phyloP scores from a whole-genome alignment of 2,888 invertebrate species.

The Criorhina ranunculi region DNA sequence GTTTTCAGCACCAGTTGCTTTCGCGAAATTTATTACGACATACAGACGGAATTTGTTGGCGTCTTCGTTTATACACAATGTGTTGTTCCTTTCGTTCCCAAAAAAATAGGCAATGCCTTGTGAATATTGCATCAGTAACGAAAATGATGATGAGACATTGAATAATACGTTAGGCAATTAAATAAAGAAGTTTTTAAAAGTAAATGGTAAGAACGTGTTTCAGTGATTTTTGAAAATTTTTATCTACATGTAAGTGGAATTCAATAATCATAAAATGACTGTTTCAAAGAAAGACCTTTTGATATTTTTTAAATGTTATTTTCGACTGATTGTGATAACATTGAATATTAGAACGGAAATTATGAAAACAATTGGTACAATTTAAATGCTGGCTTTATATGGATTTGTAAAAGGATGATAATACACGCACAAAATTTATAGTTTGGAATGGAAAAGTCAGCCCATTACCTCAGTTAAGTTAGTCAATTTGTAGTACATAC shows the following conservation, averaged over 20 bases:
- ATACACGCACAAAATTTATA: too few species aligned
- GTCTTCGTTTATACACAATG: neutral
- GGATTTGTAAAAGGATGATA: too few species aligned
- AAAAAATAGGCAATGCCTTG: slow-evolving; percentile 4
- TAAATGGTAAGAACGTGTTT: neutral
- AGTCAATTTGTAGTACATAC: too few species aligned
- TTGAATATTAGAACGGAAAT: too few species aligned
- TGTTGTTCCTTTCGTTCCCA: neutral
- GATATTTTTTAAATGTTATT: too few species aligned
- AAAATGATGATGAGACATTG: neutral
- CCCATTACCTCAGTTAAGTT: too few species aligned
- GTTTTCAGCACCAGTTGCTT: slow-evolving; percentile 18
- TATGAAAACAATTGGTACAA: too few species aligned
- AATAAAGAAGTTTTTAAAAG: neutral
- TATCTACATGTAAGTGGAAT: neutral
- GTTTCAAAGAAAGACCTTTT: too few species aligned
- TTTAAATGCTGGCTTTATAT: too few species aligned
- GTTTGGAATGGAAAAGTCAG: too few species aligned
- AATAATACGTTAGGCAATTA: neutral
- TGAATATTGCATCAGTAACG: slow-evolving; percentile 11
- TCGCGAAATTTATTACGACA: slow-evolving; percentile 8
- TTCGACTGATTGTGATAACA: neutral
- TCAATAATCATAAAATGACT: too few species aligned
- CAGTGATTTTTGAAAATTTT: neutral
- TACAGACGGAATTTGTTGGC: slow-evolving; percentile 7